phyloP scores from a whole-genome alignment of 2,888 invertebrate species.

The Deladenus siricidicola region DNA sequence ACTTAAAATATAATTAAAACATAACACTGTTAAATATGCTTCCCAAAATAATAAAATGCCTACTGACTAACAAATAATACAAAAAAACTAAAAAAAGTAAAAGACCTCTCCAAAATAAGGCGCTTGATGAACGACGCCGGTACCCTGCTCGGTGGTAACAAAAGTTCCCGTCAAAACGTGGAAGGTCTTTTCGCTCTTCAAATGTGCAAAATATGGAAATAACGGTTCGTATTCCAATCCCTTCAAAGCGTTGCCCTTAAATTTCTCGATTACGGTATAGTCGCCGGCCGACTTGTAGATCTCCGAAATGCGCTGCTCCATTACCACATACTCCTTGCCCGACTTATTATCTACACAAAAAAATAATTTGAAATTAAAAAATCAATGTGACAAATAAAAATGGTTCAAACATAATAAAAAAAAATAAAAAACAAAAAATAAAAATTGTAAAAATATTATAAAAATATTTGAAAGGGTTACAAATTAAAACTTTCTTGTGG shows the following conservation, averaged over 20 bases:
- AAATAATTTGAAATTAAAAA: not conserved
- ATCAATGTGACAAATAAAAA: not conserved
- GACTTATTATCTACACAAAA: conserved; percentile 33
- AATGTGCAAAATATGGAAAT: conserved; percentile 75
- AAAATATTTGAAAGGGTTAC: too few species aligned
- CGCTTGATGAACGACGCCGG: conserved; percentile 93
- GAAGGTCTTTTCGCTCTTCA: conserved; percentile 63
- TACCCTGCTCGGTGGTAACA: conserved; percentile 91
- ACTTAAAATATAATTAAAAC: too few species aligned
- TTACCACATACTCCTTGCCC: conserved; percentile 40
- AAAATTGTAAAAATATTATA: too few species aligned
- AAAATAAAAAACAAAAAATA: too few species aligned
- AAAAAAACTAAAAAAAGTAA: not conserved
- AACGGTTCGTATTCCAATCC: conserved; percentile 76
- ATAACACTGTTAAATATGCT: not conserved
- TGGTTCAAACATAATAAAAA: too few species aligned
- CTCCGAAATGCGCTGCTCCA: conserved; percentile 39
- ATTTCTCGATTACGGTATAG: conserved; percentile 69
- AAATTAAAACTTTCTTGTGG: too few species aligned
- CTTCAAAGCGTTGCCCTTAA: conserved; percentile 70
- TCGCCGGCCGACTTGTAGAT: conserved; percentile 66
- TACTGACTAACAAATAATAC: not conserved
- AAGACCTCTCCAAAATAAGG: conserved; percentile 84
- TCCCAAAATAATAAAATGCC: not conserved
- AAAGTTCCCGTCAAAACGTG: conserved; percentile 77